Percentiles rank a stretch among this genome's conserved stretches.
phyloP scores from a whole-genome alignment of 2,113 vertebrate species.

The Sinocyclocheilus rhinocerous region DNA sequence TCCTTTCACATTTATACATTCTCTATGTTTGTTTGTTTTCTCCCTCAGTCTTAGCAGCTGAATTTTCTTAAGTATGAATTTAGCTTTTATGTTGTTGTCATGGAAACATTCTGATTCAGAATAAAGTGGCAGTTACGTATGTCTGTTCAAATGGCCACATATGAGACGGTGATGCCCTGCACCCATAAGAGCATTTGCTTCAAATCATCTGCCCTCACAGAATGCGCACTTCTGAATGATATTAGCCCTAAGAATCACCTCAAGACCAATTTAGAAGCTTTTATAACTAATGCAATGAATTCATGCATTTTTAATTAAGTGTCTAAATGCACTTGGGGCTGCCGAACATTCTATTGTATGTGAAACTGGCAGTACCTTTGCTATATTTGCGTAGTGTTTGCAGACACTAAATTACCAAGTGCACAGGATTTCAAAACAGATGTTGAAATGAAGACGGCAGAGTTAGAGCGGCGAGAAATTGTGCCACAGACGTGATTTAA shows the following conservation, averaged over 20 bases:
- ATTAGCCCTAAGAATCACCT: not conserved
- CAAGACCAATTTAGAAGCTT: not conserved
- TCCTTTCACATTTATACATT: not conserved
- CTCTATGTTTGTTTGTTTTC: constrained; percentile 8
- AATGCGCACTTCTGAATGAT: not conserved
- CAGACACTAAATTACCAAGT: not conserved
- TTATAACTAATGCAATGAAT: not conserved
- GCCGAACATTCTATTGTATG: not conserved
- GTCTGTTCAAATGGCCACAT: constrained; percentile 1
- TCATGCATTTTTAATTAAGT: constrained; percentile 20
- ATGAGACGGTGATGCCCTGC: not conserved
- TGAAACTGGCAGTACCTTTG: not conserved
- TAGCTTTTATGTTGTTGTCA: constrained; percentile 21
- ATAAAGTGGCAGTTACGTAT: not conserved
- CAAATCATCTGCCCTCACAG: not conserved
- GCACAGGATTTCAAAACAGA: not conserved
- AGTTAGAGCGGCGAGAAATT: not conserved
- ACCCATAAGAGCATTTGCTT: not conserved
- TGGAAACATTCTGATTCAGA: constrained; percentile 24
- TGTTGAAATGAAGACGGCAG: not conserved
- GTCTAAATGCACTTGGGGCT: not conserved
- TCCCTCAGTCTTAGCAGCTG: not conserved
- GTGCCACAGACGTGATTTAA: constrained; percentile 20
- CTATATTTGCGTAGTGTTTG: not conserved
- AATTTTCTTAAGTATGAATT: not conserved